Conservation (phyloP, 2,113 vertebrate genomes). For the Natator depressus region DNA sequence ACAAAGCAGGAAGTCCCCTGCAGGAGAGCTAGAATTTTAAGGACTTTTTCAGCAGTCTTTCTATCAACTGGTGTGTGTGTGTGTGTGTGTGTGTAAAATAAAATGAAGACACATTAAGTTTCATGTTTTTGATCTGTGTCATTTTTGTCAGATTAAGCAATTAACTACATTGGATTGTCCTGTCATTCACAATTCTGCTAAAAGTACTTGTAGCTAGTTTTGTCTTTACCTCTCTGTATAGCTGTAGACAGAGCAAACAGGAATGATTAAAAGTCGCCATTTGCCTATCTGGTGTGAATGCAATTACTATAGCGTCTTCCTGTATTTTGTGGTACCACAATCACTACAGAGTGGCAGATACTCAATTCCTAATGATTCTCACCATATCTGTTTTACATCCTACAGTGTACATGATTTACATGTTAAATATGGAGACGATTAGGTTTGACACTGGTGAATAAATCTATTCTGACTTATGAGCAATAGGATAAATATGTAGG, state of each 20-base stretch:
- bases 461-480: background rate
- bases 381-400: background rate
- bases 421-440: constrained; percentile 21
- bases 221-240: background rate
- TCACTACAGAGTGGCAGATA: constrained; percentile 23
- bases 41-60: background rate
- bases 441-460: background rate
- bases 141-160: background rate
- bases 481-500: constrained; percentile 19
- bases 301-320: background rate
- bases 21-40: background rate
- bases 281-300: background rate
- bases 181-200: background rate
- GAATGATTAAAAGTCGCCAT: background rate
- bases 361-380: constrained; percentile 32
- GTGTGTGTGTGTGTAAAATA: background rate
- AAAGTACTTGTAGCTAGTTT: background rate
- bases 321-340: background rate
- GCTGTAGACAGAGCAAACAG: background rate
- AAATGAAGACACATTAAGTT: background rate
- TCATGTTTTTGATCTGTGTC: background rate
- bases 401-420: constrained; percentile 34
- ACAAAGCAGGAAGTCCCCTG: rapidly evolving
- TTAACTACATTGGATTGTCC: background rate
- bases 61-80: background rate